Percentiles rank a stretch among this genome's conserved stretches.
These are phyloP conservation scores for Metopia argyrocephala DNA, from an alignment of 2,888 invertebrate species.

Conservation along the genomic window DNA sequence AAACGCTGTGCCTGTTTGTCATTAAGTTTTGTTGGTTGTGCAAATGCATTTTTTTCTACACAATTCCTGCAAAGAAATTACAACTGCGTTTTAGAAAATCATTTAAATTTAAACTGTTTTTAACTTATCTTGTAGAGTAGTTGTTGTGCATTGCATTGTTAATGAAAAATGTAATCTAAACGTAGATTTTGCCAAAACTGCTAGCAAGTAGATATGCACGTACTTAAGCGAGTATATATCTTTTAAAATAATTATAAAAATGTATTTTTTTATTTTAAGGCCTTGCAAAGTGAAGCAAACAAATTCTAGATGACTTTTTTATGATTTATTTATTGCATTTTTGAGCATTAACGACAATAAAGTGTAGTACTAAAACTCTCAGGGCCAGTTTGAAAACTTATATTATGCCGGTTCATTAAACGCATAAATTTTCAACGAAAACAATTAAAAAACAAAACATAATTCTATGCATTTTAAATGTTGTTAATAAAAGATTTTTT, in stretches of 20 bases:
- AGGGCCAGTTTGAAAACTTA: too few species aligned
- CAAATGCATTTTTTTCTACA: not conserved
- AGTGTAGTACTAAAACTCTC: too few species aligned
- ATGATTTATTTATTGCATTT: not conserved
- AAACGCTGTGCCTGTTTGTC: conserved; percentile 25
- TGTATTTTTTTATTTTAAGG: not conserved
- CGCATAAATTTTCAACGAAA: conserved; percentile 53
- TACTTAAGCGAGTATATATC: too few species aligned
- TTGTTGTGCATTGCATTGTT: not conserved
- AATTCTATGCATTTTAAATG: not conserved
- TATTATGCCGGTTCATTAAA: conserved; percentile 57
- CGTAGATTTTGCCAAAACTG: not conserved
- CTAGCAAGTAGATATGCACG: not conserved
- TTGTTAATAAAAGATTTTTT: too few species aligned
- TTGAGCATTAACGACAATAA: conserved; percentile 42
- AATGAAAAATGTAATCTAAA: not conserved
- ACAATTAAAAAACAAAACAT: not conserved
- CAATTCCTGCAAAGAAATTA: conserved; percentile 37
- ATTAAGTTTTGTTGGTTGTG: not conserved
- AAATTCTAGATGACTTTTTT: conserved; percentile 13
- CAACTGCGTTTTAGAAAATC: conserved; percentile 23
- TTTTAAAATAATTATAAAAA: not conserved
- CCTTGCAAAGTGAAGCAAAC: not conserved
- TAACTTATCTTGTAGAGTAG: not conserved
- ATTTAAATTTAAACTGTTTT: conserved; percentile 27